Evolutionary conservation across 1,140 invertebrate species (phyloP).

Genomic region (Ceratina australensis): DNA sequence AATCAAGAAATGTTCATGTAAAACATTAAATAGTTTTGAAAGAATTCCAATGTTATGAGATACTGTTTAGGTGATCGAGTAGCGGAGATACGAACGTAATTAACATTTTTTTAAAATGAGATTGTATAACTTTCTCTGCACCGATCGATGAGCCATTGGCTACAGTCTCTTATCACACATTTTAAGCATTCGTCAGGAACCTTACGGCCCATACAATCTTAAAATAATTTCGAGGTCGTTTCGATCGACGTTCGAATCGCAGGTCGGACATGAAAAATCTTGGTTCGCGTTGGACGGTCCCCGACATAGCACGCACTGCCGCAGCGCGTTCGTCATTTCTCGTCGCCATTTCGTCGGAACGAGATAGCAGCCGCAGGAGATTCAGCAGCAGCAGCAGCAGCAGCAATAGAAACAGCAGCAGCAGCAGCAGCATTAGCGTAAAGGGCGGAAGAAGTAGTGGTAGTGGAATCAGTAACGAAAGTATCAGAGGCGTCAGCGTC

Average conservation of each 20-base stretch:
- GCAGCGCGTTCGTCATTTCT: constrained; percentile 78
- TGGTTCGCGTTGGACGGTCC: constrained; percentile 80
- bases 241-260: constrained; percentile 11
- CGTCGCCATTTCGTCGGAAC: constrained; percentile 74
- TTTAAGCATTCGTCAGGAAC: no score
- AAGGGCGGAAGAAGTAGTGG: constrained; percentile 22
- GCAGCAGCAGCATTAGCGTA: constrained; percentile 19
- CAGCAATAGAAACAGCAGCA: constrained; percentile 32
- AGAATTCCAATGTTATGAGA: no score
- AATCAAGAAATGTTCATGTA: no score
- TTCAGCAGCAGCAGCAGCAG: constrained; percentile 43
- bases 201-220: no score
- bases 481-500: constrained; percentile 40
- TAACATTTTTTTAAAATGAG: no score
- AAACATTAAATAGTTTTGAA: no score
- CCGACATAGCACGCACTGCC: constrained; percentile 80
- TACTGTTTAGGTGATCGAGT: no score
- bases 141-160: no score
- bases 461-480: constrained; percentile 31
- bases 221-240: background rate
- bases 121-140: no score
- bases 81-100: no score
- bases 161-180: no score
- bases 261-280: constrained; percentile 81
- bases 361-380: constrained; percentile 47